Percentiles rank a stretch among this genome's conserved stretches.
Evolutionary conservation across 2,888 invertebrate species (phyloP).

Genomic region (Tricholauxania praeusta): DNA sequence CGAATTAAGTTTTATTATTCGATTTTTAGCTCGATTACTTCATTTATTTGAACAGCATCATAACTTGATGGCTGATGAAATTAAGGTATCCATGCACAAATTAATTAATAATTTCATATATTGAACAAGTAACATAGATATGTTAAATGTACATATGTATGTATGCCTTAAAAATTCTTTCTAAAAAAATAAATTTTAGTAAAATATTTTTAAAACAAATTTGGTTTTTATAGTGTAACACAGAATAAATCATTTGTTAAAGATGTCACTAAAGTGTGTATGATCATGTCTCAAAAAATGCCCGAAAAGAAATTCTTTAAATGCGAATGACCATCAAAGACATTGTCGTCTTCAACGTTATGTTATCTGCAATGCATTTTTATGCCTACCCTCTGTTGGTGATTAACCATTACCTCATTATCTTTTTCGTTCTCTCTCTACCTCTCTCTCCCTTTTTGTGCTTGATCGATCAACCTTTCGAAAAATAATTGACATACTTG

Average conservation of each 20-base stretch:
- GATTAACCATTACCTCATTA: not conserved
- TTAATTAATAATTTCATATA: too few species aligned
- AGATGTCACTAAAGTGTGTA: conserved; percentile 5
- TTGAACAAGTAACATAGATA: too few species aligned
- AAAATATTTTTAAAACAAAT: too few species aligned
- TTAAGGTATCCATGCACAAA: too few species aligned
- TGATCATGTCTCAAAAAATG: not conserved
- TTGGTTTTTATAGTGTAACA: too few species aligned
- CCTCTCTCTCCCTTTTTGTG: not conserved
- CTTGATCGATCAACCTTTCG: conserved; percentile 31
- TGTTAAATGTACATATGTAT: too few species aligned
- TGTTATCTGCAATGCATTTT: not conserved
- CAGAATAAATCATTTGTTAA: not conserved
- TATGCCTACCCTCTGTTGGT: not conserved
- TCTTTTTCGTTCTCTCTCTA: not conserved
- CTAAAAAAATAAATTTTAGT: too few species aligned
- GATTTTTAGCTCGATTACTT: too few species aligned
- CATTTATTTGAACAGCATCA: too few species aligned
- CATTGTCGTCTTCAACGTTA: not conserved
- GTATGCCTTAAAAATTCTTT: too few species aligned
- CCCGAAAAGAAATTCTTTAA: conserved; percentile 23
- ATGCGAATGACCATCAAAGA: conserved; percentile 17
- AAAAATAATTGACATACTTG: conserved; percentile 35
- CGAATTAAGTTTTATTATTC: too few species aligned
- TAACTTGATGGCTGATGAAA: too few species aligned